phyloP scores from a whole-genome alignment of 2,797 vertebrate genomes.

The Coranthus polyacanthus region DNA sequence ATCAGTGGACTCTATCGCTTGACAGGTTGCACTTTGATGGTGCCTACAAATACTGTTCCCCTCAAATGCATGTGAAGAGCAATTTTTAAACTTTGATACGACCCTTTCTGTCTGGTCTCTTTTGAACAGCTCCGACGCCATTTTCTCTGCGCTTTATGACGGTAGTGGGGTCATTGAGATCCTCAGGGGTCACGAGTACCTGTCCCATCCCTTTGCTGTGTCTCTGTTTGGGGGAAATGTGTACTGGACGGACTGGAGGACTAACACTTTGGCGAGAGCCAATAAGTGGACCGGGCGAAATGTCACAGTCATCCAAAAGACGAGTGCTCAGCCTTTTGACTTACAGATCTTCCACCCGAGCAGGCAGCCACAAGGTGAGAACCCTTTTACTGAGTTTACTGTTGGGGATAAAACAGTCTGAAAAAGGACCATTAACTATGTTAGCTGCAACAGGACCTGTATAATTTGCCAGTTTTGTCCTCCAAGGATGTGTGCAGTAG shows the following conservation, averaged over 20 bases:
- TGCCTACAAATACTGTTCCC: conserved; percentile 10
- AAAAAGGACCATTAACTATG: background rate
- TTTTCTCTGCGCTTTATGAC: conserved; percentile 97
- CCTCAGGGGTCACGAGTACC: conserved; percentile 95
- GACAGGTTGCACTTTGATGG: conserved; percentile 48
- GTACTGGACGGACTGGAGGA: conserved; percentile 99
- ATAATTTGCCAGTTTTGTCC: background rate
- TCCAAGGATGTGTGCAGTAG: background rate
- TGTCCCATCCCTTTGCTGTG: conserved; percentile 98
- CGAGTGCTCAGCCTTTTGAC: conserved; percentile 98
- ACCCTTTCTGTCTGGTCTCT: conserved; percentile 43
- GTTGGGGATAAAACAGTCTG: background rate
- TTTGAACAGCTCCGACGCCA: conserved; percentile 94
- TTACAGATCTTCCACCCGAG: conserved; percentile 98
- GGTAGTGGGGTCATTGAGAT: conserved; percentile 95
- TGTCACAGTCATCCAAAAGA: conserved; percentile 98
- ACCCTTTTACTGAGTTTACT: background rate
- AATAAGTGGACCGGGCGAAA: conserved; percentile 98
- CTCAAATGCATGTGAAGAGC: conserved; percentile 33
- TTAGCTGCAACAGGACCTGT: background rate
- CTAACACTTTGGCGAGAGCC: conserved; percentile 96
- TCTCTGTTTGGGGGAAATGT: conserved; percentile 96
- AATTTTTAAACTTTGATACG: conserved; percentile 53
- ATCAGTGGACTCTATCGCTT: conserved; percentile 22
- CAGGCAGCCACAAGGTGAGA: conserved; percentile 94